Evolutionary conservation across 2,113 vertebrate genomes (phyloP).

Genomic region (Chinchilla lanigera): DNA sequence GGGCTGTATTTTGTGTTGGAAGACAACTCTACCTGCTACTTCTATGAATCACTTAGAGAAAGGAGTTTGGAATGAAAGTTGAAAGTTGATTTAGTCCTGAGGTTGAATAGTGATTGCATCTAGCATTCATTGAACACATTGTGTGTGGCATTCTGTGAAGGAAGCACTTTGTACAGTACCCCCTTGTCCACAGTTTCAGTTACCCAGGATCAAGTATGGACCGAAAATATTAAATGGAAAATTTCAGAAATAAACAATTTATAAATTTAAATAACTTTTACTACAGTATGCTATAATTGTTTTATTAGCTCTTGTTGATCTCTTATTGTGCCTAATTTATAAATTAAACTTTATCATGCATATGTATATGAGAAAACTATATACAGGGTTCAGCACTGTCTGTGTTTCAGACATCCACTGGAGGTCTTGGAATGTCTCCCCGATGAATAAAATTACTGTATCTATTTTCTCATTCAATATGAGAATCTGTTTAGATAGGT

Average conservation of each 20-base stretch:
- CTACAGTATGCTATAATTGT: neutral
- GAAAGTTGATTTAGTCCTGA: neutral
- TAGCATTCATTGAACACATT: neutral
- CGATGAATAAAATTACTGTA: neutral
- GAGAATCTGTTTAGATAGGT: neutral
- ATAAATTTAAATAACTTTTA: neutral
- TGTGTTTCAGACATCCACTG: neutral
- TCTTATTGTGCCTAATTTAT: neutral
- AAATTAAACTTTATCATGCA: neutral
- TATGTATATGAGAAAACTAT: neutral
- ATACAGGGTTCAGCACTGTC: neutral
- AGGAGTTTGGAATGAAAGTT: neutral
- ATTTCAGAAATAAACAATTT: neutral
- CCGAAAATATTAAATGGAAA: neutral
- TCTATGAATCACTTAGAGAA: constrained; percentile 28
- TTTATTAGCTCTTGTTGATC: neutral
- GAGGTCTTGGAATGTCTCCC: neutral
- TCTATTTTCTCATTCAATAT: neutral
- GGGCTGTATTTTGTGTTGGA: constrained; percentile 15
- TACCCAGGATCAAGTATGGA: neutral
- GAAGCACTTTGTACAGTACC: neutral
- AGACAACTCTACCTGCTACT: neutral
- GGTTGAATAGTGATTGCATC: constrained; percentile 16
- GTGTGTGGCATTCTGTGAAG: neutral
- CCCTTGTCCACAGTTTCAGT: neutral